Percentiles rank a stretch among this genome's conserved stretches.
phyloP scores from a whole-genome alignment of 2,797 vertebrate species.

The Phalloptychus januarius region DNA sequence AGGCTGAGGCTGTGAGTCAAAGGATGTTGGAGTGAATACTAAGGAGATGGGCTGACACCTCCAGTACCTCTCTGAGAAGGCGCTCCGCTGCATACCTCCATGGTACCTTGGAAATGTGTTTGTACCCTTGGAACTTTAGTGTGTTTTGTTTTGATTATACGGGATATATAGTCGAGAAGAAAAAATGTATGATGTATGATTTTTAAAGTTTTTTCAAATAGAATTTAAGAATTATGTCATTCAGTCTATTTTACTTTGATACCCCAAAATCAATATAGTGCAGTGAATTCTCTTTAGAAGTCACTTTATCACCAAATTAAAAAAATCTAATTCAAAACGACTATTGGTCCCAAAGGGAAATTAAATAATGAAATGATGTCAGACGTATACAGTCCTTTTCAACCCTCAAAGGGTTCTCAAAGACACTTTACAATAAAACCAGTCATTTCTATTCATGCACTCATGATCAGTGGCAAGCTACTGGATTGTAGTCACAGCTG shows the following conservation, averaged over 20 bases:
- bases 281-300: background rate
- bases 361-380: too few species aligned
- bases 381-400: too few species aligned
- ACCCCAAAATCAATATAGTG: background rate
- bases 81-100: conserved; percentile 57
- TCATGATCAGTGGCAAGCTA: too few species aligned
- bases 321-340: background rate
- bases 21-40: conserved; percentile 83
- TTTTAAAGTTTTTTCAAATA: background rate
- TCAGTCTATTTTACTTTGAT: background rate
- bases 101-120: background rate
- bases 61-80: conserved; percentile 64
- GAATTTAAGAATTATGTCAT: background rate
- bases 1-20: conserved; percentile 79
- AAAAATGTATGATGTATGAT: background rate
- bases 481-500: too few species aligned
- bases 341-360: too few species aligned
- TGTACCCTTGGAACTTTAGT: background rate
- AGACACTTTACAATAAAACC: too few species aligned
- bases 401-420: too few species aligned
- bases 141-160: background rate
- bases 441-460: too few species aligned
- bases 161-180: background rate
- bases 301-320: background rate
- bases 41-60: conserved; percentile 79